Percentiles rank a stretch among this genome's conserved stretches.
These are phyloP conservation scores for Erebia epiphron DNA, from an alignment of 2,888 invertebrate genomes.

Conservation along the genomic window DNA sequence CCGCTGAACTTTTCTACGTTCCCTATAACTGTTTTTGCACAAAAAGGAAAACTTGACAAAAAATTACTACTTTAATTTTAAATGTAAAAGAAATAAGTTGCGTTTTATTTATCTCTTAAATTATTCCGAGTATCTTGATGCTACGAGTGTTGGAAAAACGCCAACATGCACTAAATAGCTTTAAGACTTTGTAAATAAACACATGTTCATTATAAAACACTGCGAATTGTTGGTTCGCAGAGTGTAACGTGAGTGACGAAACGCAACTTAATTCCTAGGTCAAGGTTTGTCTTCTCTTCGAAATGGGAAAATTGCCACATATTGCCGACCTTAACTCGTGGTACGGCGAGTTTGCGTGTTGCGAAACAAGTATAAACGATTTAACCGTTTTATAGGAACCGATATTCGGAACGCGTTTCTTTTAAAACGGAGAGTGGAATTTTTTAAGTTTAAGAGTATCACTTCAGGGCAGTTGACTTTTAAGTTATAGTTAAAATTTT, in stretches of 20 bases:
- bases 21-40: not conserved
- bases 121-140: not conserved
- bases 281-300: slow-evolving; percentile 79
- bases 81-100: not conserved
- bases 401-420: slow-evolving; percentile 39
- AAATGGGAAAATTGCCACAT: slow-evolving; percentile 82
- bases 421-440: slow-evolving; percentile 21
- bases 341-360: slow-evolving; percentile 68
- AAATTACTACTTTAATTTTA: not conserved
- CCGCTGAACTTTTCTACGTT: not conserved
- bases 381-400: slow-evolving; percentile 38
- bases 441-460: slow-evolving; percentile 18
- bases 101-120: not conserved
- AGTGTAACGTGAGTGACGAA: slow-evolving; percentile 68
- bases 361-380: slow-evolving; percentile 38
- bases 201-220: slow-evolving; percentile 33
- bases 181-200: slow-evolving; percentile 23
- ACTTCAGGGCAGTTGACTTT: not conserved
- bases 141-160: slow-evolving; percentile 17
- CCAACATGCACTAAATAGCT: slow-evolving; percentile 20
- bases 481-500: not conserved
- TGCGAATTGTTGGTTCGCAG: slow-evolving; percentile 48
- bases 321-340: slow-evolving; percentile 75
- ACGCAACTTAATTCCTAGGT: slow-evolving; percentile 78
- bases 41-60: not conserved